These are phyloP conservation scores for Aurelia coerulea DNA, from an alignment of 30 jellyfish, hydroid and myxozoan species.

Conservation along the genomic window DNA sequence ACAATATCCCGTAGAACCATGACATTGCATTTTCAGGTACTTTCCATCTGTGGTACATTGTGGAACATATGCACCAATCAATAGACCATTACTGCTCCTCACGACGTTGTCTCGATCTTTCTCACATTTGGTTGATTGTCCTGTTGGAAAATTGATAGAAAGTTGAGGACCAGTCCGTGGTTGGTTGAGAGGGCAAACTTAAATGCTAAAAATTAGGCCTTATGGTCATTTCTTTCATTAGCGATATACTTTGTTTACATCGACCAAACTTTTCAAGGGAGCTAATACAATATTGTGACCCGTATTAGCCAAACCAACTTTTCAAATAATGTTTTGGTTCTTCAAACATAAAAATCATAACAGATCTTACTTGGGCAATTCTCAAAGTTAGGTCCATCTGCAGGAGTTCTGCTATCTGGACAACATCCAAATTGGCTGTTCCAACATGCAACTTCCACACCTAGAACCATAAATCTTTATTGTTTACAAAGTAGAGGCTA, in stretches of 20 bases:
- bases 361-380: slow-evolving; percentile 57
- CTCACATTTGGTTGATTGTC: slow-evolving; percentile 62
- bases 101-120: slow-evolving; percentile 34
- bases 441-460: slow-evolving; percentile 68
- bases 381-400: slow-evolving; percentile 65
- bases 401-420: slow-evolving; percentile 54
- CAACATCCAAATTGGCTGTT: slow-evolving; percentile 73
- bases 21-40: slow-evolving; percentile 77
- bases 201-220: no score
- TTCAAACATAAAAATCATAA: neutral
- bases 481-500: no score
- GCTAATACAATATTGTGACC: neutral
- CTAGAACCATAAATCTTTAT: slow-evolving; percentile 11
- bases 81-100: slow-evolving; percentile 11
- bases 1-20: slow-evolving; percentile 90
- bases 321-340: neutral
- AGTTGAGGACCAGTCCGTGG: no score
- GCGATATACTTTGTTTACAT: no score
- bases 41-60: slow-evolving; percentile 77
- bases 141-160: neutral
- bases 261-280: neutral
- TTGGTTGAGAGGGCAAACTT: no score
- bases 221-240: no score
- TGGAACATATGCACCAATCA: slow-evolving; percentile 74
- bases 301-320: neutral